Base-by-base conservation (phyloP, 2,797 vertebrate genomes). In the Sebastiscus albofasciatus region DNA sequence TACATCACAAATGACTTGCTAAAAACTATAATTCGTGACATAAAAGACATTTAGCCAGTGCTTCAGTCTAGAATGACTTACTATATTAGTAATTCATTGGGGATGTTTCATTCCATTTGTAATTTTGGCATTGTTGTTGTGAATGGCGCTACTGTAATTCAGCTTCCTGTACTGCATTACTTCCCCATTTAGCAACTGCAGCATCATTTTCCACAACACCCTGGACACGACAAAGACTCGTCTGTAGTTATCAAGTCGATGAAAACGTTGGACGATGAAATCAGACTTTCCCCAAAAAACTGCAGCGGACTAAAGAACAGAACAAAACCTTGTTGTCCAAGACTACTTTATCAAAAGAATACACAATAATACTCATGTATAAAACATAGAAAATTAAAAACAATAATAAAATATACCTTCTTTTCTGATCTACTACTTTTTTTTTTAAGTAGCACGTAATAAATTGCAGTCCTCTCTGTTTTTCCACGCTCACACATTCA, bases 331-430 rank as follows among this genome's bases (percentile, higher is more conserved):
- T 79, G 55, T 82, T 94, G 90, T 93, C 85, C 67, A 93, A 94
- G 81, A 94, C 92, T 94, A 93, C 87, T 95, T 95, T 95, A 94
- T 95, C 93, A 93, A 94, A 94, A 92, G 94, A 94, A 95, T 95
- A 95, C 91, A 95, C 91, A 94, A 85, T 91, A 88, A 95, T 94
- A 88, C 88, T 83, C 84, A 88, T 67, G 89, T 93, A 93, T 91
- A 91, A 93, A 93, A 92, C 89, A 91, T 59, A 91, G 74, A 94
- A 94, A 89, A 81, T 91, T 66, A 89, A 89, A 93, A 91, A 93
- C 93, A 91, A 92, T 95, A 95, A 94, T 94, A 95, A 96, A 96
- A 96, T 96, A 95, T 94, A 95, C 91, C 95, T 94, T 94, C 90
- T 94, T 83, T 86, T 89, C 72, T 87, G 34, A 84, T 90, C 82